Percentiles rank a stretch among this genome's conserved stretches.
phyloP scores from a whole-genome alignment of 2,113 vertebrate genomes.

The Montifringilla adamsi region DNA sequence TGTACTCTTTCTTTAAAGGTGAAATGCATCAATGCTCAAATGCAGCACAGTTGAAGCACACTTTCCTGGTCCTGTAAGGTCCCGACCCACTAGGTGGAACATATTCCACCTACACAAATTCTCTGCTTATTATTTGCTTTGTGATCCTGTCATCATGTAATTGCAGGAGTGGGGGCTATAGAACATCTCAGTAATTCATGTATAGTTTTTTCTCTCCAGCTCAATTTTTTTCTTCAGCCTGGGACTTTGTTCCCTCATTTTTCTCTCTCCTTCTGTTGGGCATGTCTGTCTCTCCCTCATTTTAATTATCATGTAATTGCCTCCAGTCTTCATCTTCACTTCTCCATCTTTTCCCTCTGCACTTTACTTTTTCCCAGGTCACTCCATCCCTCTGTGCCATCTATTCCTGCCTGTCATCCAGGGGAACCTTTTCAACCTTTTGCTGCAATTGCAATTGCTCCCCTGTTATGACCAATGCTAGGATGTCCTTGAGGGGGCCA shows the following conservation, averaged over 20 bases:
- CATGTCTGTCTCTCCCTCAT: neutral
- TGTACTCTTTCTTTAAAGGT: neutral
- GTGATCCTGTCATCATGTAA: slow-evolving; percentile 14
- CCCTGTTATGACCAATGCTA: neutral
- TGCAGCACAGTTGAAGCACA: slow-evolving; percentile 1
- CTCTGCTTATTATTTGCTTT: slow-evolving; percentile 21
- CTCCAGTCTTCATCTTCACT: neutral
- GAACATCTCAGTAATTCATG: neutral
- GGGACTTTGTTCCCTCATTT: neutral
- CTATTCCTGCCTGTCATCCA: neutral
- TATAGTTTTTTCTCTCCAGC: neutral
- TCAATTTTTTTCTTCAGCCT: neutral
- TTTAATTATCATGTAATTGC: neutral
- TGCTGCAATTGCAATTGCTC: neutral
- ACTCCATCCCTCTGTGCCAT: neutral
- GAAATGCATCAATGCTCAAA: slow-evolving; percentile 13
- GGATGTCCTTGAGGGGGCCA: neutral
- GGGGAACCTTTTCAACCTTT: neutral
- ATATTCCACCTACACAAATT: slow-evolving; percentile 17
- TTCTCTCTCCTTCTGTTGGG: neutral
- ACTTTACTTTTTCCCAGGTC: neutral
- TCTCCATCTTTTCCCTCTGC: neutral
- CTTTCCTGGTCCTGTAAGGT: slow-evolving; percentile 16
- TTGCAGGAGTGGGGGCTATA: neutral
- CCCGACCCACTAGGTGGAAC: neutral